These are phyloP conservation scores for Nowickia ferox DNA, from an alignment of 2,888 invertebrate genomes.

Conservation along the genomic window DNA sequence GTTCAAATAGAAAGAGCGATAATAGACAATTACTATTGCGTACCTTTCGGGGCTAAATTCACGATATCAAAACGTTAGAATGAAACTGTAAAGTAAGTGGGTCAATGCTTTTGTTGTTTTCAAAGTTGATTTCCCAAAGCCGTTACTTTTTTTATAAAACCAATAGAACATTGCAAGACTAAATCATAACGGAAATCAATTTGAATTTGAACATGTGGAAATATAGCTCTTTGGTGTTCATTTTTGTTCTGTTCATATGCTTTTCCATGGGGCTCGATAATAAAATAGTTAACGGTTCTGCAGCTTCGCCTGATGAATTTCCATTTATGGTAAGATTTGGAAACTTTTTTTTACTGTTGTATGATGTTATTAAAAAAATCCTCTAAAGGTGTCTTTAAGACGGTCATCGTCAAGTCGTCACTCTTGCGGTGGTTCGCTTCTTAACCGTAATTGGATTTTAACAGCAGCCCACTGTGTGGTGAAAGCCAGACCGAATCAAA, in stretches of 20 bases:
- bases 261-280: conserved; percentile 47
- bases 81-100: conserved; percentile 33
- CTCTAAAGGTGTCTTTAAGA: conserved; percentile 77
- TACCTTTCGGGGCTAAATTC: neutral
- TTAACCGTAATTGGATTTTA: conserved; percentile 79
- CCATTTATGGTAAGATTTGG: conserved; percentile 78
- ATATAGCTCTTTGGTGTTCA: neutral
- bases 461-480: conserved; percentile 82
- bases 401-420: conserved; percentile 77
- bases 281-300: conserved; percentile 80
- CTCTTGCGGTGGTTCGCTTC: conserved; percentile 79
- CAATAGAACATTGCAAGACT: neutral
- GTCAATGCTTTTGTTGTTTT: conserved; percentile 3
- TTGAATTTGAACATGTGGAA: conserved; percentile 25
- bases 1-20: neutral
- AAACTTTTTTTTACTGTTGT: neutral
- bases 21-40: neutral
- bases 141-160: conserved; percentile 50
- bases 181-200: conserved; percentile 17
- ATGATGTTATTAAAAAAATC: neutral
- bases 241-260: conserved; percentile 34
- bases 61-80: conserved; percentile 28
- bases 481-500: conserved; percentile 69
- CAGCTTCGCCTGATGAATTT: conserved; percentile 77
- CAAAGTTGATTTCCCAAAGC: neutral